Evolutionary conservation across 2,113 vertebrate species (phyloP), one percentile per base, ranked within the genome.

Genomic region (Muscicapa adusta): DNA sequence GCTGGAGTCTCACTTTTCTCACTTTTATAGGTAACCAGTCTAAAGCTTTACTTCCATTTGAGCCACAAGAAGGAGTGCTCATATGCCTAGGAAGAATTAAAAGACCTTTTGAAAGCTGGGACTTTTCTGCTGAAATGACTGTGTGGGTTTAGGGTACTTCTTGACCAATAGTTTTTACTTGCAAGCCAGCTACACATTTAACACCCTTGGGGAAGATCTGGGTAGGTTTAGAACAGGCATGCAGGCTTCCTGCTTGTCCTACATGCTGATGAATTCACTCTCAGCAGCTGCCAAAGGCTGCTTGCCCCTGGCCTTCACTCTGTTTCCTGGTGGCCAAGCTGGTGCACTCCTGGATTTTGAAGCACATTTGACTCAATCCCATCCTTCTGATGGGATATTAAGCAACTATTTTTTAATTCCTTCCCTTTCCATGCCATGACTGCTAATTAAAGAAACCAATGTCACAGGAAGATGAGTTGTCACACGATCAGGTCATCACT

Each of bases 401-500:
- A 93, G 36, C 17, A 88, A 57, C 16, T 43, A 11, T n/a, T 68
- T 76, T 51, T 70, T 18, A 45, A 40, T 28, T 72, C 31, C 9
- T 93, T 82, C 36, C 19, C 2, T 78, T 88, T 67, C 34, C 26
- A 51, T 23, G 23, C 11, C 0, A 1, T 2, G 2, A 14, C 33
- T 63, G 63, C 84, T 60, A 50, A 74, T 17, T 34, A 48, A 78
- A 67, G 65, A 79, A 91, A 43, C 2, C 0, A 2, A n/a, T 13
- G 45, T 14, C 25, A 57, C 34, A 54, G 38, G 29, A 76, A 54
- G 54, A 66, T 31, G 42, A 47, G 8, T 8, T 77, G n/a, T 66
- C 2, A 1, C 33, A 72, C 3, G 2, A 38, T 60, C 48, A 67
- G 34, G 29, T 33, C 3, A 1, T 33, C 48, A n/a, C 0, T 43